Evolutionary conservation across 2,888 invertebrate genomes (phyloP).

Genomic region (Myathropa florea): DNA sequence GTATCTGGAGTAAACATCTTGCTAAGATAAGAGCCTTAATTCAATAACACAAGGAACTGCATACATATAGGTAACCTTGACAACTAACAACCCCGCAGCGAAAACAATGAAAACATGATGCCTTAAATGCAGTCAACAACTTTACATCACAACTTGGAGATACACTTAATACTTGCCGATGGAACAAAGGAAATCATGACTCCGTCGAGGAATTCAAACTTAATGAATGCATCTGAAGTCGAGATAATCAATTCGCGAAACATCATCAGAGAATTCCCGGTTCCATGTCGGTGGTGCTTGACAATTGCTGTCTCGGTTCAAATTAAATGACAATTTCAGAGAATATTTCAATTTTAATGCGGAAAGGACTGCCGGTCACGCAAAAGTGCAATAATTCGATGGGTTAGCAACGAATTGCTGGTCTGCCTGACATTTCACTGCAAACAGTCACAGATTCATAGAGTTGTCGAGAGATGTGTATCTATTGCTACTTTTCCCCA

Average conservation of each 20-base stretch:
- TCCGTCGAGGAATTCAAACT: not conserved
- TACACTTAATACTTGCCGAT: not conserved
- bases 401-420: not conserved
- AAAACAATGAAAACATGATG: not conserved
- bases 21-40: not conserved
- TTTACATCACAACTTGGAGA: not conserved
- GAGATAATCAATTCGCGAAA: not conserved
- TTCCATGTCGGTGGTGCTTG: not conserved
- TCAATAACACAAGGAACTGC: not conserved
- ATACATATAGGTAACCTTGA: too few relatives aligned
- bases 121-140: not conserved
- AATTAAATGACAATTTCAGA: constrained; percentile 5
- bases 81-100: too few relatives aligned
- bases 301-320: not conserved
- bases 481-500: not conserved
- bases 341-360: not conserved
- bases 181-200: not conserved
- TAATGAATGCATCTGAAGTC: not conserved
- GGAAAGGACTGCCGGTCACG: constrained; percentile 12
- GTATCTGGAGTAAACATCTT: not conserved
- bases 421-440: too few relatives aligned
- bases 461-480: too few relatives aligned
- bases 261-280: too few relatives aligned
- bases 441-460: not conserved
- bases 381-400: not conserved